Evolutionary conservation across 2,113 vertebrate genomes (phyloP).

Genomic region (Gyps fulvus): DNA sequence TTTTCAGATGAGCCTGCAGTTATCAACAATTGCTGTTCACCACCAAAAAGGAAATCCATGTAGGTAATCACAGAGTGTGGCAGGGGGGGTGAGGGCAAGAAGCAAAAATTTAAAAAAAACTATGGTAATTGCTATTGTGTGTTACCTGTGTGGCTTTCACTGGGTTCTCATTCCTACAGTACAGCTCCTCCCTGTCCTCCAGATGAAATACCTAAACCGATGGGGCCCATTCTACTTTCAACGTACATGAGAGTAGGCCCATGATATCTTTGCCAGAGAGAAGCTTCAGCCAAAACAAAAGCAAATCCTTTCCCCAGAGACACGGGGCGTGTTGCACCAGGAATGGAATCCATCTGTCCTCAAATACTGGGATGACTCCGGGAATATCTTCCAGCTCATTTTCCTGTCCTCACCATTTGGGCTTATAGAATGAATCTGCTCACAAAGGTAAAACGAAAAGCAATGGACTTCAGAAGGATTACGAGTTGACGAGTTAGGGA

Average conservation of each 20-base stretch:
- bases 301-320: background rate
- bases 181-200: background rate
- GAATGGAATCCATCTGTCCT: background rate
- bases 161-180: background rate
- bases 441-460: background rate
- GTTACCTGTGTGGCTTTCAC: background rate
- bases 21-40: background rate
- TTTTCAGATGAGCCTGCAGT: background rate
- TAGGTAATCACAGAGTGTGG: background rate
- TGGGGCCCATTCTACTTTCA: background rate
- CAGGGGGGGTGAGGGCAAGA: fast-evolving
- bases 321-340: background rate
- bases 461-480: background rate
- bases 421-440: background rate
- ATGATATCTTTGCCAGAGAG: background rate
- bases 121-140: background rate
- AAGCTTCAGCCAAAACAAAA: background rate
- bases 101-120: background rate
- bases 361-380: background rate
- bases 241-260: background rate
- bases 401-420: background rate
- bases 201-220: background rate
- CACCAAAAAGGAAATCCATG: background rate
- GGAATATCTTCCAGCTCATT: background rate
- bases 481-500: background rate